phyloP scores from a whole-genome alignment of 2,113 vertebrate species.

The Laterallus jamaicensis region DNA sequence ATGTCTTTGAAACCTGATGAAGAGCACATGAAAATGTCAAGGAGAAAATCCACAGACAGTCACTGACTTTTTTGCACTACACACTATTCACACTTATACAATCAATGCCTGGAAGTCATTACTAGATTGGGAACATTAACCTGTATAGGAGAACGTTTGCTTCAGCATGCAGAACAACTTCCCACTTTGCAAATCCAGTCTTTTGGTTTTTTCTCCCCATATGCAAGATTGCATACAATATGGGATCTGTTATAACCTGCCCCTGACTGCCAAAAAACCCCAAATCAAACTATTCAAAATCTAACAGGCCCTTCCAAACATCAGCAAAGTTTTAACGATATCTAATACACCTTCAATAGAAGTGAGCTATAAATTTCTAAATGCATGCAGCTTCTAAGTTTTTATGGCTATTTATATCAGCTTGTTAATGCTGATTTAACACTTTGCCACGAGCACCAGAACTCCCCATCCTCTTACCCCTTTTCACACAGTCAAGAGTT shows the following conservation, averaged over 20 bases:
- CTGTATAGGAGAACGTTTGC: constrained; percentile 5
- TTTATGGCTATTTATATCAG: not conserved
- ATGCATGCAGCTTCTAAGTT: not conserved
- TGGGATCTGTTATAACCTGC: constrained; percentile 28
- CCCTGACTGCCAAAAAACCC: not conserved
- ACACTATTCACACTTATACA: not conserved
- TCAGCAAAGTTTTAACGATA: not conserved
- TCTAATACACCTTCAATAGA: not conserved
- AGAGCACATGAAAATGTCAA: not conserved
- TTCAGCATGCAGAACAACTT: constrained; percentile 20
- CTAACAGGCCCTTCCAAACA: not conserved
- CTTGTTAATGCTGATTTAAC: not conserved
- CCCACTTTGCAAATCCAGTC: not conserved
- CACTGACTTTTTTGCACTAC: not conserved
- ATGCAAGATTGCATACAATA: not conserved
- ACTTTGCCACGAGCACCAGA: not conserved
- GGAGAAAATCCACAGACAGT: not conserved
- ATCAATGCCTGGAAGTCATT: not conserved
- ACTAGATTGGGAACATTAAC: not conserved
- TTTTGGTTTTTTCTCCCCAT: rapidly evolving
- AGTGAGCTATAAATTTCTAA: not conserved
- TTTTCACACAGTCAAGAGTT: not conserved
- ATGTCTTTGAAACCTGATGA: not conserved
- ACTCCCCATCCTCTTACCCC: not conserved
- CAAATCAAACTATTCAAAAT: not conserved